phyloP scores from a whole-genome alignment of 2,797 vertebrate species.

The Sebastes elongatus region DNA sequence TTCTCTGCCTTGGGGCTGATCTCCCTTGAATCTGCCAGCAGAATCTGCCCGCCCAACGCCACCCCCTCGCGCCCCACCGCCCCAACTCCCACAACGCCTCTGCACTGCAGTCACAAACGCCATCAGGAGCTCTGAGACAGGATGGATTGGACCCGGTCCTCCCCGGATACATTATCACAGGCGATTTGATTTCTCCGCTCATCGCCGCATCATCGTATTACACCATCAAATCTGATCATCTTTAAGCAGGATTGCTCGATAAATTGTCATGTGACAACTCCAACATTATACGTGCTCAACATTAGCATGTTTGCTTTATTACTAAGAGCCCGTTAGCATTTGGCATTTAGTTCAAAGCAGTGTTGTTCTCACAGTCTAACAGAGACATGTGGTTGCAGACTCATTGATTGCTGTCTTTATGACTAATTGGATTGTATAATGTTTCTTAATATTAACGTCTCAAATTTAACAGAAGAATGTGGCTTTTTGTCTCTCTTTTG shows the following conservation, averaged over 20 bases:
- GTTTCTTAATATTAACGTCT: background rate
- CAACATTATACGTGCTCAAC: background rate
- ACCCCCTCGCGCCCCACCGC: background rate
- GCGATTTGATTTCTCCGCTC: constrained; percentile 32
- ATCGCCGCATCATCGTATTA: constrained; percentile 6
- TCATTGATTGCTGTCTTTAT: background rate
- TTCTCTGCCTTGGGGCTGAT: constrained; percentile 54
- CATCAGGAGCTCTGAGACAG: constrained; percentile 3
- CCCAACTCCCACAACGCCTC: constrained; percentile 1
- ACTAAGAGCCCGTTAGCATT: background rate
- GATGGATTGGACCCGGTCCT: constrained; percentile 1
- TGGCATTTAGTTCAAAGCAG: background rate
- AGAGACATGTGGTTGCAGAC: background rate
- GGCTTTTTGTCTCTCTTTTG: background rate
- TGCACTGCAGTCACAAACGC: background rate
- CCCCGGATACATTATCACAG: constrained; percentile 30
- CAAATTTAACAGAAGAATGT: background rate
- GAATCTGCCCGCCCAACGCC: background rate
- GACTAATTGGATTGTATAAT: background rate
- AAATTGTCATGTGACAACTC: background rate
- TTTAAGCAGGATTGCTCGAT: background rate
- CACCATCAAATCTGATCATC: constrained; percentile 31
- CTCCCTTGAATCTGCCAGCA: constrained; percentile 21
- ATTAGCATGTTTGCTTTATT: background rate
- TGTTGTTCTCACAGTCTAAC: background rate